Evolutionary conservation across 2,888 invertebrate species (phyloP).

Genomic region (Melanophora roralis): DNA sequence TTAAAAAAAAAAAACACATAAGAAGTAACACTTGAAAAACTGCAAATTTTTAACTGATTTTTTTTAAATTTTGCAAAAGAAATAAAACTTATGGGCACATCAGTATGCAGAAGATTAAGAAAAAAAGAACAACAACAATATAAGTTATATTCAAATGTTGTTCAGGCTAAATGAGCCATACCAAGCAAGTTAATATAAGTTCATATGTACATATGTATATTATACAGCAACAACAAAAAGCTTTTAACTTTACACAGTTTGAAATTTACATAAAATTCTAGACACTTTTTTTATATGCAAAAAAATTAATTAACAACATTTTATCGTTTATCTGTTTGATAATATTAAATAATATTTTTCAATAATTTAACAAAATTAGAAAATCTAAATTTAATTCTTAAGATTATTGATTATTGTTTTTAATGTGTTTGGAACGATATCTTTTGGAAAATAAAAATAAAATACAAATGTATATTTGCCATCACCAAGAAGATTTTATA

Average conservation of each 20-base stretch:
- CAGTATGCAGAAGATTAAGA: slow-evolving; percentile 31
- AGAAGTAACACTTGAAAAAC: background rate
- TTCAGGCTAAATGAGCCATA: slow-evolving; percentile 50
- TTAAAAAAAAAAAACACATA: background rate
- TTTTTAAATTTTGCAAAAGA: slow-evolving; percentile 13
- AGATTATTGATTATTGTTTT: slow-evolving; percentile 10
- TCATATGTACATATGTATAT: slow-evolving; percentile 15
- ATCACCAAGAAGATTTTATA: background rate
- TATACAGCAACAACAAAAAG: slow-evolving; percentile 16
- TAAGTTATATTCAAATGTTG: slow-evolving; percentile 46
- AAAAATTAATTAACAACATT: slow-evolving; percentile 1
- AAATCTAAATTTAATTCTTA: background rate
- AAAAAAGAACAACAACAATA: background rate
- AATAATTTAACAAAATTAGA: background rate
- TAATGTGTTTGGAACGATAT: background rate
- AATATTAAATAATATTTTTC: slow-evolving; percentile 42
- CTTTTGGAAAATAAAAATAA: slow-evolving; percentile 1
- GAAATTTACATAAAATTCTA: slow-evolving; percentile 47
- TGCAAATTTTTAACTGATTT: slow-evolving; percentile 21
- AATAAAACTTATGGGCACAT: slow-evolving; percentile 52
- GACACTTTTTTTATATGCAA: no score
- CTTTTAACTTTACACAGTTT: background rate
- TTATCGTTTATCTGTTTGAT: background rate
- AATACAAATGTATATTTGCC: slow-evolving; percentile 45
- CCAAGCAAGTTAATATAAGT: slow-evolving; percentile 44